Conservation (phyloP, 1,140 invertebrate genomes). For the Arion vulgaris region DNA sequence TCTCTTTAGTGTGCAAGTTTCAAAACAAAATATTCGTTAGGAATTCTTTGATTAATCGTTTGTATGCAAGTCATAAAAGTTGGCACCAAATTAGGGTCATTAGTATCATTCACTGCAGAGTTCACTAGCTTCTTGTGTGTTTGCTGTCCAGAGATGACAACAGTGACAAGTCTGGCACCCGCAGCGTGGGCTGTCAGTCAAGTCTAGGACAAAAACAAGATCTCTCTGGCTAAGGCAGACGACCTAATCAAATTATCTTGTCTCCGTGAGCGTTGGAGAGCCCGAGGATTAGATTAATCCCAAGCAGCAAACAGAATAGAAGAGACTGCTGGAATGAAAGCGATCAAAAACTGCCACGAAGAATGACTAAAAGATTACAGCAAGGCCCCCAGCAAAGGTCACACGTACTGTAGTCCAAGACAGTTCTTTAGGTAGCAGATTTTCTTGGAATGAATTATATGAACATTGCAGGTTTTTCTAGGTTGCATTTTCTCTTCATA, state of each 20-base stretch:
- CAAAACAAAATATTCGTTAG: no score
- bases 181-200: conserved; percentile 4
- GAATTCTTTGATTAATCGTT: no score
- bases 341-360: conserved; percentile 3
- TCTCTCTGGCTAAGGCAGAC: conserved; percentile 1
- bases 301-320: conserved; percentile 14
- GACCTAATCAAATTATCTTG: conserved; percentile 36
- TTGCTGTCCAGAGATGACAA: not conserved
- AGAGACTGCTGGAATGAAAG: not conserved
- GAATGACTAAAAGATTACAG: conserved; percentile 19
- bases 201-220: conserved; percentile 19
- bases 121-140: not conserved
- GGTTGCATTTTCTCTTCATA: no score
- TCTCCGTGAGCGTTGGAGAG: conserved; percentile 12
- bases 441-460: not conserved
- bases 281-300: conserved; percentile 16
- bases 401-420: not conserved
- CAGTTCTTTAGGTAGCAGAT: not conserved
- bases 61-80: no score
- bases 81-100: no score
- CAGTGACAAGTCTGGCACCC: not conserved
- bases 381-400: not conserved
- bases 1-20: no score
- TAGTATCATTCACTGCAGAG: no score
- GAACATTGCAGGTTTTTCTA: no score